phyloP scores from a whole-genome alignment of 2,113 vertebrate genomes.

The Brachypteracias leptosomus region DNA sequence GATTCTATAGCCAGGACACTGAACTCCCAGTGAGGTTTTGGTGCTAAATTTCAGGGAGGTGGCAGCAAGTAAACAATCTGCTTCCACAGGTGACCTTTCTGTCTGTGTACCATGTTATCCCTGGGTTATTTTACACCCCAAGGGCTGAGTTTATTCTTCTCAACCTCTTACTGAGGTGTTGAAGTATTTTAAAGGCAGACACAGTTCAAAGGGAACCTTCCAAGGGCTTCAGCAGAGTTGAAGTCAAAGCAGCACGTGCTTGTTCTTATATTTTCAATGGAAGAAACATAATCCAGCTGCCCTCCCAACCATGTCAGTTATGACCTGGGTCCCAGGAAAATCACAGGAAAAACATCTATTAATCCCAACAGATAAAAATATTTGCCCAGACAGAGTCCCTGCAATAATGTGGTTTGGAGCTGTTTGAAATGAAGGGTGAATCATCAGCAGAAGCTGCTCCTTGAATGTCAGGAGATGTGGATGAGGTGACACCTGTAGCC shows the following conservation, averaged over 20 bases:
- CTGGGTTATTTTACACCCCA: not conserved
- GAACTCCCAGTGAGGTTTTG: not conserved
- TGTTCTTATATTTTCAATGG: not conserved
- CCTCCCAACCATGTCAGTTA: not conserved
- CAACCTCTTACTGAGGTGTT: not conserved
- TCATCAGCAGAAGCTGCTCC: not conserved
- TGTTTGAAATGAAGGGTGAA: not conserved
- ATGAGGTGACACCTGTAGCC: not conserved
- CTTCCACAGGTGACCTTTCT: not conserved
- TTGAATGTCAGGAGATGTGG: not conserved
- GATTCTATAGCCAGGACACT: not conserved
- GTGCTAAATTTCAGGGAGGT: not conserved
- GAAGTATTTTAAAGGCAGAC: not conserved
- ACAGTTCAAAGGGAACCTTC: not conserved
- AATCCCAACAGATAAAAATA: not conserved
- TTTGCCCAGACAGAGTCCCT: not conserved
- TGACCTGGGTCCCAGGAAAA: not conserved
- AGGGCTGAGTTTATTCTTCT: not conserved
- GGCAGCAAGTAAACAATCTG: not conserved
- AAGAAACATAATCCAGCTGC: not conserved
- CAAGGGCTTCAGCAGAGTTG: not conserved
- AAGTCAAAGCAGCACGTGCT: not conserved
- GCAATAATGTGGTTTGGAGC: not conserved
- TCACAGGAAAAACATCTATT: not conserved
- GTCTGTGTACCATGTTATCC: not conserved